Base-by-base conservation (phyloP, 2,888 invertebrate genomes). In the Chymomyza procnemis region DNA sequence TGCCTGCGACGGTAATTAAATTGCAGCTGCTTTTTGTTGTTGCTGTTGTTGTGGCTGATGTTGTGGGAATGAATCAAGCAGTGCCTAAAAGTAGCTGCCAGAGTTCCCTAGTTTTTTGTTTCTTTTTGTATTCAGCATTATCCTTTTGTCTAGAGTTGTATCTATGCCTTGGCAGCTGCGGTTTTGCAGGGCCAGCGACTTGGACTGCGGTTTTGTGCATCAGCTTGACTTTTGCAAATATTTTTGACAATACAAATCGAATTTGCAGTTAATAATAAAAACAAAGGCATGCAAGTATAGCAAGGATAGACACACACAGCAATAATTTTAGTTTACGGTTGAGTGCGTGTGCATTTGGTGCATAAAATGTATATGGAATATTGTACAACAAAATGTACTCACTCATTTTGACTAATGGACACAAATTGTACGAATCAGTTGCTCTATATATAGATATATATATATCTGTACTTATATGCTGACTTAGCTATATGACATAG, bases 1-100 rank as follows among this genome's bases (percentile, higher is more conserved):
- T 34, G 41, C 4, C 65, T 75, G 74, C 71, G 75, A 75, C 73
- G 75, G 81, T 82, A 82, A 82, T 82, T 82, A 83, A 82, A 82
- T 80, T 85, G 85, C 78, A 75, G 73, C 75, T 81, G 71, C 67
- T 66, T 71, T 72, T 71, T 73, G 75, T 79, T 76, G 64, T 66
- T 50, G 71, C 48, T 59, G 63, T 54, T 50, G 67, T 47, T 66
- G 48, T 59, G 64, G 52, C 21, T 16, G 65, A 52, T 55, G 58
- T n/a, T 63, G 19, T 73, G 70, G 8, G 60, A 57, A 71, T 67
- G 72, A 75, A 74, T 74, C 61, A 64, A 62, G 60, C 47, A 62
- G 1, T 22, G 72, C 72, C 74, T 69, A 72, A 76, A 72, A 76
- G 69, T 61, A 77, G 74, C 16, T 30, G 12, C 3, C 12, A 12